Conservation (phyloP, 2,888 invertebrate genomes). For the Oxyteleia sp. region DNA sequence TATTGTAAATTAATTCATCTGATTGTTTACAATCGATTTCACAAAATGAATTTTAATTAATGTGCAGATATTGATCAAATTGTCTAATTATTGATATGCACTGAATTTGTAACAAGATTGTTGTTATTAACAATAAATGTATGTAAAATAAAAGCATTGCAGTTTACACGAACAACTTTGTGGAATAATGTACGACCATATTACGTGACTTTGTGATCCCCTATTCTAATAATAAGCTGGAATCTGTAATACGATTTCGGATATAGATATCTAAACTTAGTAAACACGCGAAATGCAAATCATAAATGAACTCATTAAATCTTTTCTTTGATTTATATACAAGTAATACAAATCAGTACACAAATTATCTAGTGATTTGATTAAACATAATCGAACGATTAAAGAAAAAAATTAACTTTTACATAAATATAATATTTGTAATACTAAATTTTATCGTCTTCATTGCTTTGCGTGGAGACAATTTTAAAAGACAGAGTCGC, state of each 20-base stretch:
- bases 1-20: too few relatives aligned
- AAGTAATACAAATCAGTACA: too few relatives aligned
- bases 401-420: too few relatives aligned
- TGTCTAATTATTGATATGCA: not conserved
- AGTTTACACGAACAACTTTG: constrained; percentile 4
- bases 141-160: not conserved
- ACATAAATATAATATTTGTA: too few relatives aligned
- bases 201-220: constrained; percentile 46
- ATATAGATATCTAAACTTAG: constrained; percentile 40
- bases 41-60: too few relatives aligned
- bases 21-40: too few relatives aligned
- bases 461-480: not conserved
- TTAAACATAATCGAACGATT: too few relatives aligned
- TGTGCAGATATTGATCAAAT: too few relatives aligned
- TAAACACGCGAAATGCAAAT: constrained; percentile 52
- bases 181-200: constrained; percentile 33
- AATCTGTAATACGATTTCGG: constrained; percentile 38
- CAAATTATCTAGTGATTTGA: too few relatives aligned
- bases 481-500: constrained; percentile 11
- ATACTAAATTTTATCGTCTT: not conserved
- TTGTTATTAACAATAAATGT: too few relatives aligned
- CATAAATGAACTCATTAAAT: constrained; percentile 28
- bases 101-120: too few relatives aligned
- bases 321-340: constrained; percentile 6
- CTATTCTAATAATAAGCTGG: constrained; percentile 21